Conservation (phyloP, 2,888 invertebrate species). For the Drosophila fungiperda region DNA sequence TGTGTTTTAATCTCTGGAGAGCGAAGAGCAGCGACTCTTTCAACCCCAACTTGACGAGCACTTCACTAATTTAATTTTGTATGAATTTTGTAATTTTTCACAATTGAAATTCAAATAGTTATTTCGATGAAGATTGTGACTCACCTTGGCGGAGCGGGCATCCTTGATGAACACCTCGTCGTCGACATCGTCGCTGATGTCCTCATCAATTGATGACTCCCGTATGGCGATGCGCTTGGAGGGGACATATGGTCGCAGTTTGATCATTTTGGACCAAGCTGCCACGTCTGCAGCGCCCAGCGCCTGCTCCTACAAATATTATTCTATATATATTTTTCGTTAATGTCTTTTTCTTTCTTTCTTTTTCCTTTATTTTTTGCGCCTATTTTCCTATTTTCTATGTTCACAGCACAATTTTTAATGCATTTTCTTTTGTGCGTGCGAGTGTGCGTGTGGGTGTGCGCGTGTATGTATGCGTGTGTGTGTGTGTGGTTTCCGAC, state of each 20-base stretch:
- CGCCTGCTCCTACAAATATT: constrained; percentile 5
- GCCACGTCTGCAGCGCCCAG: constrained; percentile 40
- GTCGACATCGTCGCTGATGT: constrained; percentile 90
- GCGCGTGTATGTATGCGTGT: constrained; percentile 1
- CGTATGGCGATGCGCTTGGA: constrained; percentile 88
- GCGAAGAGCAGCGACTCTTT: constrained; percentile 1
- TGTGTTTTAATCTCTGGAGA: not conserved
- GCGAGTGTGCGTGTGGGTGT: not conserved
- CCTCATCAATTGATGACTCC: constrained; percentile 89
- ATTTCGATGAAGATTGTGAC: not conserved
- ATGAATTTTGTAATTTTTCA: not conserved
- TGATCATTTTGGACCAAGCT: constrained; percentile 79
- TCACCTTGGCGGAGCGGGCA: constrained; percentile 88
- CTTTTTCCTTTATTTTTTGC: not conserved
- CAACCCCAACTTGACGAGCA: constrained; percentile 3
- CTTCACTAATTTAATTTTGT: not conserved
- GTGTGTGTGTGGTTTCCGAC: constrained; percentile 19
- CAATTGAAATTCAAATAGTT: not conserved
- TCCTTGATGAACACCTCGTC: constrained; percentile 92
- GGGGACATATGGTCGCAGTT: constrained; percentile 87
- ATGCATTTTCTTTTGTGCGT: constrained; percentile 29
- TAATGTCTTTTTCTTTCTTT: not conserved
- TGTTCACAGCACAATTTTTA: constrained; percentile 3
- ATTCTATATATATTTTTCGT: not conserved
- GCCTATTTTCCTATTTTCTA: constrained; percentile 2